Conservation (phyloP, 2,113 vertebrate species). For the Oophaga pumilio region DNA sequence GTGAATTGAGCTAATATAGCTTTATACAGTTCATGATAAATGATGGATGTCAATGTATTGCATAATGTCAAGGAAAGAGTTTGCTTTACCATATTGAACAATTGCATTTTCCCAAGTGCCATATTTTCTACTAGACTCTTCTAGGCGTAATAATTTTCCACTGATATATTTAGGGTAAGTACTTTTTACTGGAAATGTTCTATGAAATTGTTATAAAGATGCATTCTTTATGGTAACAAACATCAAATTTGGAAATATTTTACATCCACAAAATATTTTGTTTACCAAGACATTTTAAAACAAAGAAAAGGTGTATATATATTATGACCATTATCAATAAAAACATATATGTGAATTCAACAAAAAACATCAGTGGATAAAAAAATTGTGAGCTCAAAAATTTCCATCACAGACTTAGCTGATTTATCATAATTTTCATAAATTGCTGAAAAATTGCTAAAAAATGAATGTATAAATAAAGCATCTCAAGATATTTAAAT, state of each 20-base stretch:
- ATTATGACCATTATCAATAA: conserved; percentile 75
- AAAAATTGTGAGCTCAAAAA: conserved; percentile 67
- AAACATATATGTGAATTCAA: conserved; percentile 78
- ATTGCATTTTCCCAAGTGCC: too few species aligned
- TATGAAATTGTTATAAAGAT: not conserved
- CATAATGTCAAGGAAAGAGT: too few species aligned
- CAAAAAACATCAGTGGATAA: conserved; percentile 65
- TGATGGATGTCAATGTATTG: too few species aligned
- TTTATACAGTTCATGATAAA: too few species aligned
- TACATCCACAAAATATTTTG: conserved; percentile 22
- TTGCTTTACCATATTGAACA: too few species aligned
- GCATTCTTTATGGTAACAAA: not conserved
- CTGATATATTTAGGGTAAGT: too few species aligned
- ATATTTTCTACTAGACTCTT: too few species aligned
- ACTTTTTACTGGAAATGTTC: not conserved
- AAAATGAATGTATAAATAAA: not conserved
- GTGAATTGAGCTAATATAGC: too few species aligned
- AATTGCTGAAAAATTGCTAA: not conserved
- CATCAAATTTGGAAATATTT: not conserved
- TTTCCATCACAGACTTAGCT: conserved; percentile 49
- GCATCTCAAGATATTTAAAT: too few species aligned
- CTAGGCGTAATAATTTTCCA: too few species aligned
- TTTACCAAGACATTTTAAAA: not conserved
- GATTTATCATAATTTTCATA: not conserved
- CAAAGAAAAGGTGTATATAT: conserved; percentile 62